Evolutionary conservation across 2,113 vertebrate species (phyloP), one percentile per base, ranked within the genome.

Genomic region (Callospermophilus lateralis): DNA sequence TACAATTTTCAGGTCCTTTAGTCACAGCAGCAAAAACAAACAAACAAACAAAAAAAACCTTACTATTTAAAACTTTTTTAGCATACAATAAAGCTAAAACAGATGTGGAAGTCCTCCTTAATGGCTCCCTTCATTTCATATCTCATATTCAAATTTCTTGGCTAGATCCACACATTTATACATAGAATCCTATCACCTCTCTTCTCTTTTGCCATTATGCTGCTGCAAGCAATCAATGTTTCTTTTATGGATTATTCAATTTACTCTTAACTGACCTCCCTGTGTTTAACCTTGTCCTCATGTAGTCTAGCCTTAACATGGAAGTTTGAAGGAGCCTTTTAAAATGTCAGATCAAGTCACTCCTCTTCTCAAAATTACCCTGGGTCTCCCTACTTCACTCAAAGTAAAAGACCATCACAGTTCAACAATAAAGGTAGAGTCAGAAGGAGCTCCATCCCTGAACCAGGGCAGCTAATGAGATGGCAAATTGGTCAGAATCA

Each of bases 261-360:
- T 19, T 28, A 37, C 51, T 97, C 42, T 55, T 91, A 73, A 70
- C n/a, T 51, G 19, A n/a, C 74, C 51, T 95, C 48, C 53, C 42
- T 58, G 20, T 86, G 37, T 81, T 39, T 81, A 37, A 3, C 26
- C 42, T 70, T 90, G 68, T 89, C 72, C 51, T 96, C 53, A 53
- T 89, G 30, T 79, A 84, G 12, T 93, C 84, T 77, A 90, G 28
- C 42, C 65, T 96, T 90, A 76, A 68, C 45, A 68, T 3, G 73
- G 58, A 96, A 84, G 32, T 16, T 93, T 94, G 22, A 70, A 63
- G 20, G n/a, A 94, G 84, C 11, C 68, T 96, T 89, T 95, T 58
- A 42, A 92, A 96, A 90, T 77, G 55, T 87, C 90, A 95, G 55
- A 68, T 90, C 89, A 84, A 91, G 93, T 96, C 48, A 87, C 19